Conservation (phyloP, 2,113 vertebrate genomes). For the Crotalus tigris region DNA sequence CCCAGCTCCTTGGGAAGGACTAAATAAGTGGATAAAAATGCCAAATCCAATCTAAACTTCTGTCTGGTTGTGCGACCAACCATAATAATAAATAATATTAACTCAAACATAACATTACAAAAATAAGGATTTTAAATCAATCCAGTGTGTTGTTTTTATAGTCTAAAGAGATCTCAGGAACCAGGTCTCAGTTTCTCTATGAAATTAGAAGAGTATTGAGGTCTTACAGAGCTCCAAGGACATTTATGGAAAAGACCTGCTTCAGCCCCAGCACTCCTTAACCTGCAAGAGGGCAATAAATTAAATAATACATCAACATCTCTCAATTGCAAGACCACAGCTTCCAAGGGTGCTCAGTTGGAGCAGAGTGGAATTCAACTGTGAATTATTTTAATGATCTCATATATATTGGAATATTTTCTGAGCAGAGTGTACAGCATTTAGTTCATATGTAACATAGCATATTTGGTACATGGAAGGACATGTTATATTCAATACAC, state of each 20-base stretch:
- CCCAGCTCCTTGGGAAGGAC: neutral
- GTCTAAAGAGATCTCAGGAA: neutral
- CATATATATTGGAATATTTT: neutral
- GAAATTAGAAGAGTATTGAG: neutral
- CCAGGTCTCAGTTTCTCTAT: neutral
- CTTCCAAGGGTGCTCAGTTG: neutral
- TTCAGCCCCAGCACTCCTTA: neutral
- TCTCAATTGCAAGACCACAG: neutral
- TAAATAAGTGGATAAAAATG: neutral
- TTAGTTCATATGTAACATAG: neutral
- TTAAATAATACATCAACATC: fast-evolving
- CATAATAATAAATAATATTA: neutral
- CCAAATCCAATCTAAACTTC: neutral
- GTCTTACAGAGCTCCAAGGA: neutral
- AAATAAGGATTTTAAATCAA: neutral
- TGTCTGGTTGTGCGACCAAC: neutral
- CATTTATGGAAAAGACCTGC: neutral
- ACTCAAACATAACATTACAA: neutral
- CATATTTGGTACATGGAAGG: neutral
- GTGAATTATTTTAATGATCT: neutral
- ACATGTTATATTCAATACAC: neutral
- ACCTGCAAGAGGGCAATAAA: neutral
- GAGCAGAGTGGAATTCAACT: neutral
- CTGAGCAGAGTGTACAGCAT: neutral
- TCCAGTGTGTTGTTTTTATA: neutral